Percentiles rank a stretch among this genome's conserved stretches.
Conservation (phyloP, 1,140 invertebrate species). For the Macrobrachium nipponense region DNA sequence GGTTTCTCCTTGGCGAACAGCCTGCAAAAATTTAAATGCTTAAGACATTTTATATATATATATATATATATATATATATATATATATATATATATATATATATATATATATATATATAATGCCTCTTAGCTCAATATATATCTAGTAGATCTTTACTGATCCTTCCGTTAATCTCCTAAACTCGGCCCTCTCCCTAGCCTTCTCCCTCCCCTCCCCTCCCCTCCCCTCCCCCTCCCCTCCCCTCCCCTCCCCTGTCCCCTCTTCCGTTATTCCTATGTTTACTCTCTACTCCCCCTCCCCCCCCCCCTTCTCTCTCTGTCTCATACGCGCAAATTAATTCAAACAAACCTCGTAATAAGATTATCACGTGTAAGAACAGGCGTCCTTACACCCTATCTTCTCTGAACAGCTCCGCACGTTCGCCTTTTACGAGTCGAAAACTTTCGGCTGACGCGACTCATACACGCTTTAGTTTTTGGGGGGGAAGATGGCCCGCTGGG, state of each 20-base stretch:
- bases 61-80: slow-evolving; percentile 24
- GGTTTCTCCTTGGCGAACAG: neutral
- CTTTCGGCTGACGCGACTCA: too few species aligned
- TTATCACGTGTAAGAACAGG: too few species aligned
- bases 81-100: slow-evolving; percentile 24
- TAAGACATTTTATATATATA: slow-evolving; percentile 2
- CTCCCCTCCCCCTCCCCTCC: too few species aligned
- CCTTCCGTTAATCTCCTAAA: too few species aligned
- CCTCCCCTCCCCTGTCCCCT: too few species aligned
- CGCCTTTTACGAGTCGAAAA: too few species aligned
- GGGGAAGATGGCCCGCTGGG: too few species aligned
- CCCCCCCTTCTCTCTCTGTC: neutral
- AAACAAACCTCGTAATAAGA: neutral
- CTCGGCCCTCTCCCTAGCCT: too few species aligned
- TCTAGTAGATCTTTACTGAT: neutral
- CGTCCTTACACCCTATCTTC: too few species aligned
- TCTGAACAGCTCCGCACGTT: too few species aligned
- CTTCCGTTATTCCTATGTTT: neutral
- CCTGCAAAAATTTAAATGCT: neutral
- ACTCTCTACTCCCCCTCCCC: neutral
- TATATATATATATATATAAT: slow-evolving; percentile 14
- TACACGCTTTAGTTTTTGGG: too few species aligned
- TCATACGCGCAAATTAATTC: neutral
- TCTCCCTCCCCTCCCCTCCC: too few species aligned
- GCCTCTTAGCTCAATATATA: neutral